A percentile compares a stretch with the other conserved stretches of the same genome.
Conservation (phyloP, 92 coral and sea anemone genomes). For the Umimayanthus chanpuru region DNA sequence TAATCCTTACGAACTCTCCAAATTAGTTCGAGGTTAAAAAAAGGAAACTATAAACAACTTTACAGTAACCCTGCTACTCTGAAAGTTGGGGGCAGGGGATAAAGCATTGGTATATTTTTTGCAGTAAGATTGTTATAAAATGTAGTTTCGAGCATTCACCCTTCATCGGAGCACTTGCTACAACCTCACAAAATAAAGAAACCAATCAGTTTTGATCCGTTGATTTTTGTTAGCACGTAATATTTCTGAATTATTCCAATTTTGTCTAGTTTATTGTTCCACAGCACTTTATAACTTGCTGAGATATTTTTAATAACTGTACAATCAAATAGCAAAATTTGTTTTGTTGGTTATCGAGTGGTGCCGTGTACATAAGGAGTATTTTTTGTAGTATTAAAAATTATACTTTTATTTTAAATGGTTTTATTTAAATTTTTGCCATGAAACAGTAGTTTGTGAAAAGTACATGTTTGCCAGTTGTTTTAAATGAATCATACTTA, state of each 20-base stretch:
- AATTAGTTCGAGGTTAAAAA: no score
- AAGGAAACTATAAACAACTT: no score
- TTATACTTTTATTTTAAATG: background rate
- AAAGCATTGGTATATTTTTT: background rate
- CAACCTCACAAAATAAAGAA: no score
- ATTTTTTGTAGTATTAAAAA: background rate
- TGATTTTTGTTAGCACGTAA: no score
- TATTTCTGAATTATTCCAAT: background rate
- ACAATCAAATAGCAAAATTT: no score
- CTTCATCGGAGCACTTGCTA: no score
- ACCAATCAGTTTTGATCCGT: no score
- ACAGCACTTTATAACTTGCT: background rate
- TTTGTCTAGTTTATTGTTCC: background rate
- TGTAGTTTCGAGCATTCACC: background rate
- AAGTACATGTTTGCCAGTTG: background rate
- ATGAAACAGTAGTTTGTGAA: background rate
- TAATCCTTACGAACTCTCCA: no score
- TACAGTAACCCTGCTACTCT: no score
- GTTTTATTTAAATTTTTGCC: background rate
- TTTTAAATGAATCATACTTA: background rate
- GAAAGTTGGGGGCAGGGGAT: no score
- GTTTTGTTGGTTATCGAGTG: background rate
- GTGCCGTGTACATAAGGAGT: background rate
- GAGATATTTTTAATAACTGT: no score
- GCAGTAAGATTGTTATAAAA: background rate